Evolutionary conservation across 2,888 invertebrate species (phyloP).

Genomic region (Dasypolia templi): DNA sequence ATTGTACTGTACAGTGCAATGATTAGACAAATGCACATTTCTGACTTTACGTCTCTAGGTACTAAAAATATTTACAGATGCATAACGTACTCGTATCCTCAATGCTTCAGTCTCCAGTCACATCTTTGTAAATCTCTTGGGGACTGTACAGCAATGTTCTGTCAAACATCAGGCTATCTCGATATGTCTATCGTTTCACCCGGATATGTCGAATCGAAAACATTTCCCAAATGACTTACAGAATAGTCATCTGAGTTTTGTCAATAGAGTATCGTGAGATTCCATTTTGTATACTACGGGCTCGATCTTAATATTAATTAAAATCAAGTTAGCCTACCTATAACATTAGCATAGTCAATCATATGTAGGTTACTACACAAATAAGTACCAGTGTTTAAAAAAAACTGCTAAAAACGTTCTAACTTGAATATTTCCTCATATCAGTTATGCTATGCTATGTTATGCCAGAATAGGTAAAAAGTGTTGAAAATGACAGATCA

Average conservation of each 20-base stretch:
- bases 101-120: constrained; percentile 12
- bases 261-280: not conserved
- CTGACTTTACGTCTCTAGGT: too few relatives aligned
- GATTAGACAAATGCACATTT: too few relatives aligned
- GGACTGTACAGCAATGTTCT: constrained; percentile 28
- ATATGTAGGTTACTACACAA: too few relatives aligned
- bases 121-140: constrained; percentile 15
- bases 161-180: constrained; percentile 19
- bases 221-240: constrained; percentile 26
- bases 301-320: not conserved
- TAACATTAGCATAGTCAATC: too few relatives aligned
- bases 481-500: too few relatives aligned
- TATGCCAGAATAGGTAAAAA: too few relatives aligned
- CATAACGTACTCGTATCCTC: constrained; percentile 3
- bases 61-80: not conserved
- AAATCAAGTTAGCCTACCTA: too few relatives aligned
- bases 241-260: constrained; percentile 34
- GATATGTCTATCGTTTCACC: constrained; percentile 41
- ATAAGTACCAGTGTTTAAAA: too few relatives aligned
- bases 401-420: too few relatives aligned
- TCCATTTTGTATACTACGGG: not conserved
- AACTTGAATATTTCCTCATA: too few relatives aligned
- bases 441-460: too few relatives aligned
- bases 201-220: constrained; percentile 44
- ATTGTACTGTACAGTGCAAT: too few relatives aligned